Percentiles rank a stretch among this genome's conserved stretches.
phyloP scores from a whole-genome alignment of 2,797 vertebrate species.

The Saguinus oedipus region DNA sequence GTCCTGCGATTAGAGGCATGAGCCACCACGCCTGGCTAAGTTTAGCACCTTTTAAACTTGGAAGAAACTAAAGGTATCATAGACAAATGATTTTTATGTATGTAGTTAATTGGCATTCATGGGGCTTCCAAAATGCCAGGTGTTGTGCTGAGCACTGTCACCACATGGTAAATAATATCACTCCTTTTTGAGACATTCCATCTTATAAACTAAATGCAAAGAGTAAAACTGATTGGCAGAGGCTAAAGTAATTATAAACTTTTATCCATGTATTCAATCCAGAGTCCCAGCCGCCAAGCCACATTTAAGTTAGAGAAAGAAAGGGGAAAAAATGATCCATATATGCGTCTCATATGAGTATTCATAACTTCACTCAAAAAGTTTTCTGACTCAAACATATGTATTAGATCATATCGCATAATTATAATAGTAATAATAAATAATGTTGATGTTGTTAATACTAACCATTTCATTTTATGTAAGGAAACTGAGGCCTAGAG shows the following conservation, averaged over 20 bases:
- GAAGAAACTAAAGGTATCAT: neutral
- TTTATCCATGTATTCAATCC: neutral
- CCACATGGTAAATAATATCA: neutral
- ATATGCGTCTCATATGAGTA: neutral
- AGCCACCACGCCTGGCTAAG: neutral
- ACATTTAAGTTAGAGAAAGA: neutral
- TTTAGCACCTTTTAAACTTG: neutral
- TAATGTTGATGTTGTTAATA: neutral
- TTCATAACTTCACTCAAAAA: neutral
- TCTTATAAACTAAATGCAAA: neutral
- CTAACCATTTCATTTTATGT: neutral
- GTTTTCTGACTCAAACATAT: neutral
- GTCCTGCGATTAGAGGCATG: too few relatives aligned
- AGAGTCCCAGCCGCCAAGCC: neutral
- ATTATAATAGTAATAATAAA: neutral
- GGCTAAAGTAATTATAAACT: neutral
- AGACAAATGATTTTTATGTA: neutral
- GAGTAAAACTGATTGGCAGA: neutral
- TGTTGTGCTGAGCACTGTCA: too few relatives aligned
- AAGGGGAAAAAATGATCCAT: neutral
- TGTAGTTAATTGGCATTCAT: neutral
- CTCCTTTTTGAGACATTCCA: neutral
- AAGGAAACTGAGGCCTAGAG: neutral
- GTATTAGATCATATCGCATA: neutral
- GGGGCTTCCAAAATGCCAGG: neutral